A percentile compares a stretch with the other conserved stretches of the same genome.
Conservation (phyloP, 2,113 vertebrate species). For the Sceloporus undulatus region DNA sequence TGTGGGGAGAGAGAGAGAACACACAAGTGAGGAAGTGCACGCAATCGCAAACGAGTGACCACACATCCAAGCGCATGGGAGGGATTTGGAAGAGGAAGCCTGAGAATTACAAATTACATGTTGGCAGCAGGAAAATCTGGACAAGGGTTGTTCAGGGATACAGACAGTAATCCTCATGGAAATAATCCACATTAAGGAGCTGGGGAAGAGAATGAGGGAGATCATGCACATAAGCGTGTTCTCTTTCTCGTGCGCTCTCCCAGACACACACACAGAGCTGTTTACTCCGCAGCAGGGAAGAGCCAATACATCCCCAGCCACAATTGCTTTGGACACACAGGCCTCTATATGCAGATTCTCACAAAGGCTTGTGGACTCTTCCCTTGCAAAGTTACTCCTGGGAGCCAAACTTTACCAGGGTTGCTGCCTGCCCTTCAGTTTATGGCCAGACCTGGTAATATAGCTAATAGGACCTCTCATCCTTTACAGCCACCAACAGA, state of each 20-base stretch:
- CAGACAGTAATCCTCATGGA: not conserved
- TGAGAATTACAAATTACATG: accelerated
- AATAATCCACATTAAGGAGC: not conserved
- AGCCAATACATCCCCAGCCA: too few relatives aligned
- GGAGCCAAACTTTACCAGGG: not conserved
- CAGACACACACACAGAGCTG: not conserved
- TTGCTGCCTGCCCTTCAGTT: not conserved
- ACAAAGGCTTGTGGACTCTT: not conserved
- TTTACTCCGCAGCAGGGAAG: not conserved
- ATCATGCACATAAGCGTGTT: too few relatives aligned
- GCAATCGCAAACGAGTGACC: too few relatives aligned
- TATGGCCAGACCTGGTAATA: not conserved
- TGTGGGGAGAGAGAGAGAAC: too few relatives aligned
- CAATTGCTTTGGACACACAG: not conserved
- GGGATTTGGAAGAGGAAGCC: not conserved
- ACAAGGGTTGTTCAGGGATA: not conserved
- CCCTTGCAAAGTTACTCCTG: not conserved
- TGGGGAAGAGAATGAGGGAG: not conserved
- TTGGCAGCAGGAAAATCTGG: not conserved
- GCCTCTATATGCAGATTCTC: not conserved
- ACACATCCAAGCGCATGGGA: not conserved
- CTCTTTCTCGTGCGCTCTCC: not conserved
- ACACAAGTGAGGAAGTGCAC: not conserved
- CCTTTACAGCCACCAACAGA: not conserved
- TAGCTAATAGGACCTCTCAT: not conserved